These are phyloP conservation scores for Meloe dianella DNA, from an alignment of 2,888 invertebrate species.

Conservation along the genomic window DNA sequence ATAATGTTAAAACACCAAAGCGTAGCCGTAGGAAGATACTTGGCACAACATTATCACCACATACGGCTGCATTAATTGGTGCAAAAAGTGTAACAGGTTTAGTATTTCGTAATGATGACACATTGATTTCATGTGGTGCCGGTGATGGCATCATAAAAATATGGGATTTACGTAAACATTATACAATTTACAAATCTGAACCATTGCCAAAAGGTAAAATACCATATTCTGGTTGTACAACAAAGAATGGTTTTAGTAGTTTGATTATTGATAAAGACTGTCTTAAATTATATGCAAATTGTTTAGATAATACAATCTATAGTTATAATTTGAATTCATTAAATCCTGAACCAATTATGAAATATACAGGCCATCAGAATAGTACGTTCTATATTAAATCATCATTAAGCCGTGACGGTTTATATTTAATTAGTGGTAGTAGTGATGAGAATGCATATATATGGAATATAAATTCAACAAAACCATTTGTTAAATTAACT, in stretches of 20 bases:
- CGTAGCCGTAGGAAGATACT: slow-evolving; percentile 52
- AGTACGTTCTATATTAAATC: slow-evolving; percentile 86
- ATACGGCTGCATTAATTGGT: slow-evolving; percentile 56
- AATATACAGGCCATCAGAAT: slow-evolving; percentile 77
- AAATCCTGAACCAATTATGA: slow-evolving; percentile 68
- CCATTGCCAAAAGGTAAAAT: slow-evolving; percentile 75
- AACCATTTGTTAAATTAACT: slow-evolving; percentile 71
- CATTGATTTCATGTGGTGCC: slow-evolving; percentile 84
- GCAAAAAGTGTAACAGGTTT: slow-evolving; percentile 83
- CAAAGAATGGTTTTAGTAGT: slow-evolving; percentile 78
- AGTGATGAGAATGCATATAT: slow-evolving; percentile 86
- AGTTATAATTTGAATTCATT: slow-evolving; percentile 80
- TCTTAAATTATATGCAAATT: slow-evolving; percentile 79
- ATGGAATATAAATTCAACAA: slow-evolving; percentile 73
- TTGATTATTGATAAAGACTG: slow-evolving; percentile 74
- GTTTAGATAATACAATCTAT: slow-evolving; percentile 86
- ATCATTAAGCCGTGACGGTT: slow-evolving; percentile 79
- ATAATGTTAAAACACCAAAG: slow-evolving; percentile 65
- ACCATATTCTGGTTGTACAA: slow-evolving; percentile 75
- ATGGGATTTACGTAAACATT: slow-evolving; percentile 80
- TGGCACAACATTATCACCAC: slow-evolving; percentile 5
- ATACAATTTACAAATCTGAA: slow-evolving; percentile 70
- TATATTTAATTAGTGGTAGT: slow-evolving; percentile 86
- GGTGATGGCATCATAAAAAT: slow-evolving; percentile 86
- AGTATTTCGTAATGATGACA: slow-evolving; percentile 79